Evolutionary conservation across 1,140 invertebrate species (phyloP).

Genomic region (Steinernema khuongi): DNA sequence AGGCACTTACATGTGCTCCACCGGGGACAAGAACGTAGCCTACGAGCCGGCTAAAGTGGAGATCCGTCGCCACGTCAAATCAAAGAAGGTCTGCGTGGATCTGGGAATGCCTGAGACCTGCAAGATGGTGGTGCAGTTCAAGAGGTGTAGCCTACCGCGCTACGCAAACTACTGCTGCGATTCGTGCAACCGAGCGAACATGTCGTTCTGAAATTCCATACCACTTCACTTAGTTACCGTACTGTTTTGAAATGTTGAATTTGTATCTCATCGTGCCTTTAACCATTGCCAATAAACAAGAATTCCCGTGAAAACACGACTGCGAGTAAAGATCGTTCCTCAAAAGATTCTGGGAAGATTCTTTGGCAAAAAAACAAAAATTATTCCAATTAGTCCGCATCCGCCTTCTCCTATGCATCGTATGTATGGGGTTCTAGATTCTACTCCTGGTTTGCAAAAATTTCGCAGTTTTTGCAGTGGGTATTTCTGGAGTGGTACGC

Average conservation of each 20-base stretch:
- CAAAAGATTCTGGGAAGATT: no score
- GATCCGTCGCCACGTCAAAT: neutral
- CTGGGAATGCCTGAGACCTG: constrained; percentile 62
- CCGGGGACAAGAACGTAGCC: neutral
- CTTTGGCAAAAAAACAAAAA: no score
- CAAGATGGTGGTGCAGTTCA: constrained; percentile 72
- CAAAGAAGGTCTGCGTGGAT: constrained; percentile 31
- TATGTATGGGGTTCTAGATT: no score
- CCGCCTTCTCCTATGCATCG: no score
- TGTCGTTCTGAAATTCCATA: neutral
- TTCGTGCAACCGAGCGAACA: neutral
- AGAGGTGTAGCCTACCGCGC: constrained; percentile 77
- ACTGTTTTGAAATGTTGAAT: neutral
- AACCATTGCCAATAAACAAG: no score
- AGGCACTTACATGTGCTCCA: constrained; percentile 26
- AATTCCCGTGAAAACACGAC: no score
- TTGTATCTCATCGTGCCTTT: neutral
- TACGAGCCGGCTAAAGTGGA: neutral
- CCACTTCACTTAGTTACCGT: neutral
- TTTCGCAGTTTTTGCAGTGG: no score
- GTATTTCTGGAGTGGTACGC: no score
- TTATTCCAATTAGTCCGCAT: no score
- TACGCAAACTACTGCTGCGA: constrained; percentile 57
- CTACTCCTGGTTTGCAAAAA: no score
- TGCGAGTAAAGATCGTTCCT: no score